These are phyloP conservation scores for Atta texana DNA, from an alignment of 1,140 invertebrate genomes.

Conservation along the genomic window DNA sequence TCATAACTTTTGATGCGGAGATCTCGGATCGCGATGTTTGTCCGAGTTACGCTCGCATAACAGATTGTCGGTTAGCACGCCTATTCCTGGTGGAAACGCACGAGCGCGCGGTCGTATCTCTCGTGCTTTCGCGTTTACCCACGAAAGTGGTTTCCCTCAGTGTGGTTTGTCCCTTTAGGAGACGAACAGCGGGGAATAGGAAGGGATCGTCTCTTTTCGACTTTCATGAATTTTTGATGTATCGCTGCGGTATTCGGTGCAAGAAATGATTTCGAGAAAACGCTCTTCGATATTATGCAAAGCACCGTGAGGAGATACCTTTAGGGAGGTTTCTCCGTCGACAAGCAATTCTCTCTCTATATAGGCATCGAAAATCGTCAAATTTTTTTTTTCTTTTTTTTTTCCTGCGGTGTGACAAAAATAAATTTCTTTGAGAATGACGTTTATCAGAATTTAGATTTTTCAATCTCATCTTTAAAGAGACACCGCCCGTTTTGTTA, in stretches of 20 bases:
- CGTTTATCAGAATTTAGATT: slow-evolving; percentile 32
- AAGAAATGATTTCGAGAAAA: slow-evolving; percentile 58
- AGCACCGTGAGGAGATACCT: slow-evolving; percentile 31
- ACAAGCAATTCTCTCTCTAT: slow-evolving; percentile 17
- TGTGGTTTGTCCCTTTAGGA: slow-evolving; percentile 5
- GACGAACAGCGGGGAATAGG: neutral
- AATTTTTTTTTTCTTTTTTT: neutral
- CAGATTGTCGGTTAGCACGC: slow-evolving; percentile 64
- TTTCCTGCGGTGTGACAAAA: neutral
- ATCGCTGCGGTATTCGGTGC: slow-evolving; percentile 36
- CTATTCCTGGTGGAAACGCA: slow-evolving; percentile 48
- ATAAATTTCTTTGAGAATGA: slow-evolving; percentile 49
- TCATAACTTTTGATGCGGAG: slow-evolving; percentile 44
- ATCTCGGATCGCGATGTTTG: slow-evolving; percentile 66
- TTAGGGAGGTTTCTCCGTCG: slow-evolving; percentile 33
- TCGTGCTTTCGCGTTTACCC: slow-evolving; percentile 61
- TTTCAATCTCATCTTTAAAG: slow-evolving; percentile 24
- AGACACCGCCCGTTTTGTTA: slow-evolving; percentile 33
- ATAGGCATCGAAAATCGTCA: slow-evolving; percentile 31
- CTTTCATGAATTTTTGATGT: slow-evolving; percentile 62
- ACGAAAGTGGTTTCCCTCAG: slow-evolving; percentile 1
- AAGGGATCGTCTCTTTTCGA: slow-evolving; percentile 35
- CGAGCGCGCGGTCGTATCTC: slow-evolving; percentile 36
- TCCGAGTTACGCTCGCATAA: slow-evolving; percentile 70
- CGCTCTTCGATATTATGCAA: slow-evolving; percentile 59